A percentile compares a stretch with the other conserved stretches of the same genome.
phyloP scores from a whole-genome alignment of 2,888 invertebrate genomes.

The Buathra laborator region DNA sequence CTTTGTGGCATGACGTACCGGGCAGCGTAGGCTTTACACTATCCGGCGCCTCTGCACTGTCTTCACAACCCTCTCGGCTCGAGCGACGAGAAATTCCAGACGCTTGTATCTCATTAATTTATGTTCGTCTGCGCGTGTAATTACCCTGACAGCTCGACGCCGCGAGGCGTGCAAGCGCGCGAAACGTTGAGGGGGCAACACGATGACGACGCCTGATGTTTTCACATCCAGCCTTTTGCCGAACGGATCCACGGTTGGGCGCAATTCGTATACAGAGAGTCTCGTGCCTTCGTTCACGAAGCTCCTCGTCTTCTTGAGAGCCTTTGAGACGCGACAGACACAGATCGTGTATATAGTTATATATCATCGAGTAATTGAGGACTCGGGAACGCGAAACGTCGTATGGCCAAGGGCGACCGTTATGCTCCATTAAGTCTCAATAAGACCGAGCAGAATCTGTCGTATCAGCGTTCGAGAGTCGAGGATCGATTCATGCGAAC shows the following conservation, averaged over 20 bases:
- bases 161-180: slow-evolving; percentile 18
- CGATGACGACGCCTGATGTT: slow-evolving; percentile 1
- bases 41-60: slow-evolving; percentile 14
- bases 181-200: neutral
- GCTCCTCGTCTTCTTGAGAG: neutral
- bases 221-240: slow-evolving; percentile 1
- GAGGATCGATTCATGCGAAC: neutral
- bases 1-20: slow-evolving; percentile 5
- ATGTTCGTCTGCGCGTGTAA: slow-evolving; percentile 51
- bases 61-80: slow-evolving; percentile 31
- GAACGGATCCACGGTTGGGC: neutral
- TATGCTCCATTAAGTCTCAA: neutral
- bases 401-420: neutral
- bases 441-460: neutral
- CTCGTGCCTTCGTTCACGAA: neutral
- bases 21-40: neutral
- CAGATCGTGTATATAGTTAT: neutral
- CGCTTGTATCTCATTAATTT: slow-evolving; percentile 63
- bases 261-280: neutral
- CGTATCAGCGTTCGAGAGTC: neutral
- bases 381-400: neutral
- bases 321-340: neutral
- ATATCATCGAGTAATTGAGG: neutral
- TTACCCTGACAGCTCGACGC: slow-evolving; percentile 39
- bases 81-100: slow-evolving; percentile 51